Conservation (phyloP, 2,797 vertebrate species). For the Urocyon cinereoargenteus region DNA sequence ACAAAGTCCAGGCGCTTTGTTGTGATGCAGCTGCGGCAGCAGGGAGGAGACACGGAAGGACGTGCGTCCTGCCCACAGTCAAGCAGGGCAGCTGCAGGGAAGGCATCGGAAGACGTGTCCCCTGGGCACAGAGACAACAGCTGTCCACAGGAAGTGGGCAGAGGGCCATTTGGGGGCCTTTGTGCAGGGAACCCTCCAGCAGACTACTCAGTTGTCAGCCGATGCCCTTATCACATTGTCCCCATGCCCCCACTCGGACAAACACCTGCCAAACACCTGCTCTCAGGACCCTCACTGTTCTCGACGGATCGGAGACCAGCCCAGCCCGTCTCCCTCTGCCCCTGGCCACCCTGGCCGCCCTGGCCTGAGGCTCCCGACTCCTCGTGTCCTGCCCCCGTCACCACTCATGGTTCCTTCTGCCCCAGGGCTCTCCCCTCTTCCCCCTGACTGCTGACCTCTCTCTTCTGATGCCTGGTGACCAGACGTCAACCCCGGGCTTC, state of each 20-base stretch:
- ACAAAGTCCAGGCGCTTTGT: rapidly evolving
- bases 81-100: background rate
- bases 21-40: background rate
- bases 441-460: background rate
- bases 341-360: background rate
- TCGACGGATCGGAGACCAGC: rapidly evolving
- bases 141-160: background rate
- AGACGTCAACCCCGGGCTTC: background rate
- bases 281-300: background rate
- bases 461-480: background rate
- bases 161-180: background rate
- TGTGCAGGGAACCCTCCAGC: rapidly evolving
- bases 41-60: rapidly evolving
- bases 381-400: background rate
- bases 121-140: background rate
- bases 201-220: background rate
- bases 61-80: rapidly evolving
- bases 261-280: rapidly evolving
- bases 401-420: background rate
- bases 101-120: rapidly evolving
- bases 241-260: rapidly evolving
- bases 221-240: rapidly evolving
- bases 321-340: too few species aligned
- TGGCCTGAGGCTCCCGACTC: background rate
- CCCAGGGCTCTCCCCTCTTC: background rate